phyloP scores from a whole-genome alignment of 2,113 vertebrate species.

The Macquaria ambigua region DNA sequence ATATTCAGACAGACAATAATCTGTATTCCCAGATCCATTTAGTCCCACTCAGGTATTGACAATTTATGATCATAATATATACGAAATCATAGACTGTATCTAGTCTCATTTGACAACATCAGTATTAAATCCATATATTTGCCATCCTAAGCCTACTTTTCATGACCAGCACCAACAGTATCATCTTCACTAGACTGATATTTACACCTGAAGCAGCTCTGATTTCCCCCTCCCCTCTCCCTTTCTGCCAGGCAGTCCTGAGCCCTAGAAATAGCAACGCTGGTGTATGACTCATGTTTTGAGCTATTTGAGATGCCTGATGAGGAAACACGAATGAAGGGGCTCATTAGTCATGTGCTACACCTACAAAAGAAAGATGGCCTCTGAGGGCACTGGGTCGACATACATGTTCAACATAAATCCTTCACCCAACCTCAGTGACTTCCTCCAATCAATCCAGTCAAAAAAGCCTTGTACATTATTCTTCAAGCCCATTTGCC shows the following conservation, averaged over 20 bases:
- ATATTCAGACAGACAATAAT: not conserved
- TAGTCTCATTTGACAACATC: not conserved
- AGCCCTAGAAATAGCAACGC: slow-evolving; percentile 78
- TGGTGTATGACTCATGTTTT: slow-evolving; percentile 76
- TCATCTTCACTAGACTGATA: slow-evolving; percentile 35
- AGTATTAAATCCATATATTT: slow-evolving; percentile 1
- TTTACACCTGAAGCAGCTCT: slow-evolving; percentile 61
- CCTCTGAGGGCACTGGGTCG: slow-evolving; percentile 13
- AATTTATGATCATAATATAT: no score
- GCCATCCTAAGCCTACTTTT: not conserved
- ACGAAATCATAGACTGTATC: not conserved
- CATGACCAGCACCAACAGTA: not conserved
- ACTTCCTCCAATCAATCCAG: slow-evolving; percentile 9
- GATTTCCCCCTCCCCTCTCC: slow-evolving; percentile 39
- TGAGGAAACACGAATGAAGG: slow-evolving; percentile 52
- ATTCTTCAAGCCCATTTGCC: not conserved
- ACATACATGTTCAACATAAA: not conserved
- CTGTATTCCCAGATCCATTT: no score
- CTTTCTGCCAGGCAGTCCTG: slow-evolving; percentile 55
- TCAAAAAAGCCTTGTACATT: not conserved
- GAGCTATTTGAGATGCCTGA: slow-evolving; percentile 42
- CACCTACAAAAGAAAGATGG: slow-evolving; percentile 11
- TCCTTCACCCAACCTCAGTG: not conserved
- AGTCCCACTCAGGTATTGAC: no score
- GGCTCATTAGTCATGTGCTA: slow-evolving; percentile 55